phyloP scores from a whole-genome alignment of 2,888 invertebrate species.

The Lycophotia porphyrea region DNA sequence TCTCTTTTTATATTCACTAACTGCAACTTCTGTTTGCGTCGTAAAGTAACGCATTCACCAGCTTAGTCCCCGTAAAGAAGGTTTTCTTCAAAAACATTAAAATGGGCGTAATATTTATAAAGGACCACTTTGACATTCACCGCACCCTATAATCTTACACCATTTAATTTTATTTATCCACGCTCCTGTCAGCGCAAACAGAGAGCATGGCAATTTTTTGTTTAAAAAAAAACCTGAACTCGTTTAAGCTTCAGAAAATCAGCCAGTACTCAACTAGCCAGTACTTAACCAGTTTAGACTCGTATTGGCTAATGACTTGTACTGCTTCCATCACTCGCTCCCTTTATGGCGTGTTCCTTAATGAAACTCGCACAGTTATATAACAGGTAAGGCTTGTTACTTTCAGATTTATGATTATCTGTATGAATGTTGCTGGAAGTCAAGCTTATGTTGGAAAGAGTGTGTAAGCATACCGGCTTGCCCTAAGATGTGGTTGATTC shows the following conservation, averaged over 20 bases:
- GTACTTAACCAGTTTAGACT: slow-evolving; percentile 45
- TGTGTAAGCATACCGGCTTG: no score
- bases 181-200: neutral
- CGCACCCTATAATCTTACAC: neutral
- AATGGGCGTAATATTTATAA: no score
- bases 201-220: neutral
- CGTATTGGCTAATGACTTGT: slow-evolving; percentile 51
- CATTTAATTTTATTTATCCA: neutral
- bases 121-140: neutral
- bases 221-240: slow-evolving; percentile 11
- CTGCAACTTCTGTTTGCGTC: no score
- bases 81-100: no score
- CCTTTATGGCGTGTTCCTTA: slow-evolving; percentile 34
- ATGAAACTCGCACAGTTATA: slow-evolving; percentile 29
- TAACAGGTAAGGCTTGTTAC: slow-evolving; percentile 15
- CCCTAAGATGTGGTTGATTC: no score
- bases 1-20: no score
- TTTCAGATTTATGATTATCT: slow-evolving; percentile 14
- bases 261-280: slow-evolving; percentile 33
- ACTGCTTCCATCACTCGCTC: slow-evolving; percentile 18
- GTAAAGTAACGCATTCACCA: no score
- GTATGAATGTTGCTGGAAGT: no score
- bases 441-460: no score
- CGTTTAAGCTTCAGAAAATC: slow-evolving; percentile 37
- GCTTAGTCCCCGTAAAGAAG: no score